phyloP scores from a whole-genome alignment of 1,140 invertebrate species.

The Aphis craccivora region DNA sequence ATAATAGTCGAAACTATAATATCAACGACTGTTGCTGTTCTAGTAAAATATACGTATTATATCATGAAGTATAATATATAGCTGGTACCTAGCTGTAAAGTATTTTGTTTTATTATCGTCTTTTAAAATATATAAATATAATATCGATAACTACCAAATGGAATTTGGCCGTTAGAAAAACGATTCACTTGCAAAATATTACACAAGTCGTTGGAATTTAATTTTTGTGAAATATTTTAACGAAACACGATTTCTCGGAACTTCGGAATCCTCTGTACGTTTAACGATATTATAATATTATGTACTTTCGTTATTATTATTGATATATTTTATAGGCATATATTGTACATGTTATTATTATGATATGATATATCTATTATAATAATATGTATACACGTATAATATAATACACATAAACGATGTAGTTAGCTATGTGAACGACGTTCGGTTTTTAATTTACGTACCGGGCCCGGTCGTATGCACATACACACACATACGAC shows the following conservation, averaged over 20 bases:
- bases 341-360: not conserved
- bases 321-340: not conserved
- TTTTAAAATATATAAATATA: too few relatives aligned
- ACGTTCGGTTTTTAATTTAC: conserved; percentile 33
- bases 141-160: not conserved
- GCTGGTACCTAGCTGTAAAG: too few relatives aligned
- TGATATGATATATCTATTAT: not conserved
- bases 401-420: not conserved
- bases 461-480: not conserved
- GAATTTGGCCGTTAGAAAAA: not conserved
- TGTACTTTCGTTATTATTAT: not conserved
- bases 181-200: too few relatives aligned
- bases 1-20: too few relatives aligned
- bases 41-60: too few relatives aligned
- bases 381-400: not conserved
- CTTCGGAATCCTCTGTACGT: not conserved
- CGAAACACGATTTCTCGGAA: not conserved
- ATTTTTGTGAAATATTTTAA: not conserved
- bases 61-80: too few relatives aligned
- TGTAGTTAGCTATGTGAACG: not conserved
- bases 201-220: not conserved
- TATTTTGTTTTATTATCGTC: too few relatives aligned
- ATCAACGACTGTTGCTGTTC: too few relatives aligned
- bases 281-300: not conserved
- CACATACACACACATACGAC: not conserved